A percentile compares a stretch with the other conserved stretches of the same genome.
Conservation (phyloP, 1,140 invertebrate species). For the Condylostylus longicornis region DNA sequence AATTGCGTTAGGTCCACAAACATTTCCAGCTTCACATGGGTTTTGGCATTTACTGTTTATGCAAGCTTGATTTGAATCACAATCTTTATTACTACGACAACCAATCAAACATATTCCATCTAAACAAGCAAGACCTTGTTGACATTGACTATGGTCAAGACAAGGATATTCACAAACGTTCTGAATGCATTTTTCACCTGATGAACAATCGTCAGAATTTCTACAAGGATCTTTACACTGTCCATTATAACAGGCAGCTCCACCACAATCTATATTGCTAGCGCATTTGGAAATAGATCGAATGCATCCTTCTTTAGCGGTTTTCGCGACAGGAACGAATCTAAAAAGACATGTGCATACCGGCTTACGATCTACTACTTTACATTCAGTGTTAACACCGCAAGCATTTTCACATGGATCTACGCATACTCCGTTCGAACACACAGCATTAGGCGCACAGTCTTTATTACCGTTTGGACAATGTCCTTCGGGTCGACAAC, state of each 20-base stretch:
- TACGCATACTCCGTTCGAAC: slow-evolving; percentile 51
- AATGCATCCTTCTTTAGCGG: slow-evolving; percentile 53
- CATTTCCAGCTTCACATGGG: slow-evolving; percentile 57
- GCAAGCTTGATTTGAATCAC: slow-evolving; percentile 56
- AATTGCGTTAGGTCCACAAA: slow-evolving; percentile 71
- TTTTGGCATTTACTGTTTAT: slow-evolving; percentile 70
- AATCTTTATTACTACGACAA: slow-evolving; percentile 68
- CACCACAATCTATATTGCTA: slow-evolving; percentile 59
- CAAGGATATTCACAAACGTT: slow-evolving; percentile 66
- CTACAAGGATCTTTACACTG: slow-evolving; percentile 73
- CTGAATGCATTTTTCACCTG: slow-evolving; percentile 60
- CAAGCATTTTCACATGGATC: slow-evolving; percentile 66
- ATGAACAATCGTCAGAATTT: slow-evolving; percentile 58
- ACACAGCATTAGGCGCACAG: slow-evolving; percentile 58
- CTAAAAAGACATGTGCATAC: slow-evolving; percentile 57
- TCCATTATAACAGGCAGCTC: slow-evolving; percentile 60
- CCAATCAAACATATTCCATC: slow-evolving; percentile 63
- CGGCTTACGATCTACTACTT: slow-evolving; percentile 54
- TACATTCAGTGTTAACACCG: slow-evolving; percentile 60
- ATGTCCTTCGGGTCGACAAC: slow-evolving; percentile 59
- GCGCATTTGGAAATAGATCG: slow-evolving; percentile 47
- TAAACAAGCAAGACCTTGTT: slow-evolving; percentile 60
- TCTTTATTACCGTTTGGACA: slow-evolving; percentile 52
- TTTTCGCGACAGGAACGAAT: slow-evolving; percentile 46
- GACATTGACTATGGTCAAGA: slow-evolving; percentile 62